A percentile compares a stretch with the other conserved stretches of the same genome.
Conservation (phyloP, 2,888 invertebrate genomes). For the Plemyria rubiginata region DNA sequence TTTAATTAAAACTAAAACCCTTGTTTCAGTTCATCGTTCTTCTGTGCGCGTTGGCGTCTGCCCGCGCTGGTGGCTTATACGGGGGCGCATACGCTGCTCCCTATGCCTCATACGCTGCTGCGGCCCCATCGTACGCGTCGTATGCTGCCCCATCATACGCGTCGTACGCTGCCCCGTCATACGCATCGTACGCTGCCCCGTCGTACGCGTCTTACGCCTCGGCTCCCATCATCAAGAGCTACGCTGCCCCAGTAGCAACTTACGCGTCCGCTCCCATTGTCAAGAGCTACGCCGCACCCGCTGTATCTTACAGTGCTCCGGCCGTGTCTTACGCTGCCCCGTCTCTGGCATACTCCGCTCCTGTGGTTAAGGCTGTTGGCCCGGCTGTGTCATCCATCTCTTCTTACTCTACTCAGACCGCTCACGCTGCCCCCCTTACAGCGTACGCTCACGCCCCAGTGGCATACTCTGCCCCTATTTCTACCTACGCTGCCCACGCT, state of each 20-base stretch:
- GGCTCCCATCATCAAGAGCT: conserved; percentile 34
- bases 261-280: conserved; percentile 48
- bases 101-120: conserved; percentile 54
- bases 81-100: conserved; percentile 57
- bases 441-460: conserved; percentile 52
- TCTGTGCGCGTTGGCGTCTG: conserved; percentile 82
- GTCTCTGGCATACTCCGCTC: conserved; percentile 56
- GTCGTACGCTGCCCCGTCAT: conserved; percentile 61
- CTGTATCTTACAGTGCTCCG: conserved; percentile 46
- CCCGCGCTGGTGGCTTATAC: conserved; percentile 81
- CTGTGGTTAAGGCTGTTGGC: conserved; percentile 56
- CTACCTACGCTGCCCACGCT: conserved; percentile 53
- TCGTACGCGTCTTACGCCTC: conserved; percentile 50
- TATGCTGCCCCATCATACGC: conserved; percentile 44
- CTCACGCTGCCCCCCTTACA: conserved; percentile 48
- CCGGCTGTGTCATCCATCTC: conserved; percentile 45
- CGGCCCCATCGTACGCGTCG: conserved; percentile 39
- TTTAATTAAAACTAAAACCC: conserved; percentile 34
- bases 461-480: conserved; percentile 56
- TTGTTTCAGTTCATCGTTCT: conserved; percentile 79
- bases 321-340: conserved; percentile 46
- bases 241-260: conserved; percentile 51
- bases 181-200: conserved; percentile 38
- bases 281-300: conserved; percentile 54
- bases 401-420: conserved; percentile 47